Evolutionary conservation across 2,113 vertebrate genomes (phyloP).

Genomic region (Leucopternis melanops): DNA sequence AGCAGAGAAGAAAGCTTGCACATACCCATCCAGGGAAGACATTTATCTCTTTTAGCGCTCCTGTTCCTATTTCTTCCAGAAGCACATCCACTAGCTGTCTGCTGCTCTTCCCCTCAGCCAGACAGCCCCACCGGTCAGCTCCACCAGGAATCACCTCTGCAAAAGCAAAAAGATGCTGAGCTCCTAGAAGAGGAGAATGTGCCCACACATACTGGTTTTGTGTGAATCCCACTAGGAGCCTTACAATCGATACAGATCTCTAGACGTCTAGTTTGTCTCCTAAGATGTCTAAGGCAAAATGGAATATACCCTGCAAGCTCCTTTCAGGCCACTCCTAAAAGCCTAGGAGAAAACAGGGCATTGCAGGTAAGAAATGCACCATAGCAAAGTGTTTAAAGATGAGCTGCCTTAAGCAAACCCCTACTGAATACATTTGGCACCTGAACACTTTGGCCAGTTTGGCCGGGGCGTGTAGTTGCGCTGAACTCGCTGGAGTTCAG

Average conservation of each 20-base stretch:
- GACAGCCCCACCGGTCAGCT: conserved; percentile 40
- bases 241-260: neutral
- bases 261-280: neutral
- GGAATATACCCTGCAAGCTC: neutral
- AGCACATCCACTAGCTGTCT: conserved; percentile 70
- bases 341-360: neutral
- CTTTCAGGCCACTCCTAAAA: neutral
- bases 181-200: neutral
- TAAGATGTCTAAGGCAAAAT: neutral
- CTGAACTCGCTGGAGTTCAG: conserved; percentile 56
- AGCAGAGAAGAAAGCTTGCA: neutral
- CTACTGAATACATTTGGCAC: neutral
- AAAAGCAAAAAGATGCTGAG: neutral
- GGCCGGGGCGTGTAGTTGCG: conserved; percentile 56
- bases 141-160: conserved; percentile 66
- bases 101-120: conserved; percentile 69
- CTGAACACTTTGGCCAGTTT: conserved; percentile 67
- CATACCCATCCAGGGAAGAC: conserved; percentile 68
- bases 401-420: neutral
- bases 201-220: no score
- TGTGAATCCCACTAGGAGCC: neutral
- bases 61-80: conserved; percentile 67
- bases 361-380: neutral
- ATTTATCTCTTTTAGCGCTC: conserved; percentile 38
- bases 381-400: neutral